Evolutionary conservation across 2,888 invertebrate genomes (phyloP), one percentile per base, ranked within the genome.

Genomic region (Hecatera dysodea): DNA sequence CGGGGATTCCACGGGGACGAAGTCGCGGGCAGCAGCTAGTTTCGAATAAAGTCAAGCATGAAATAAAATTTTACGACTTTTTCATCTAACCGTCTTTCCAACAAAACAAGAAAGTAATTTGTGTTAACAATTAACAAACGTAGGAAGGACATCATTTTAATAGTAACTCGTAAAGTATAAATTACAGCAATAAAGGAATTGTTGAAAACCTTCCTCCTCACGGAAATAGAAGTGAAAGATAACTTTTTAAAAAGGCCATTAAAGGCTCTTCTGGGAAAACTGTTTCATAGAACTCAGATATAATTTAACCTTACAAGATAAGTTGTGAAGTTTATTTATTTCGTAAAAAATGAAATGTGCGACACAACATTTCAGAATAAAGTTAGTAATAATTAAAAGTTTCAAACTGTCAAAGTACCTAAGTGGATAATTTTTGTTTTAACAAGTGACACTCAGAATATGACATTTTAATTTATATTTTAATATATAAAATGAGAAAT

Each of bases 151-250:
- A 36, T 53, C 48, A n/a, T 42, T 64, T 74, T 42, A 42, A 56
- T 42, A 65, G 48, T 48, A 33, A 42, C 42, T 74, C 66, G 56
- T 61, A 72, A 72, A 72, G 52, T 52, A 61, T 62, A 71, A 78
- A 72, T 72, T 44, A 76, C 48, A 19, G 27, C 27, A 15, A 66
- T 66, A 62, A 72, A 62, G 56, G 22, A 72, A 61, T 56, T 50
- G 42, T 78, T 75, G 33, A 48, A 50, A 59, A n/a, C 44, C 11
- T 17, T 48, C 27, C 48, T 52, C 48, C 22, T 55, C 52, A 53
- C 7, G 73, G 52, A 57, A 50, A 55, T 6, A 12, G 22, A 39
- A 56, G 8, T 22, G n/a, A 33, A 9, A 55, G 12, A 24, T 53
- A 46, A 24, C 52, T 53, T 73, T 67, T 53, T 39, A 11, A 62